Evolutionary conservation across 2,113 vertebrate genomes (phyloP).

Genomic region (Sclerurus mexicanus): DNA sequence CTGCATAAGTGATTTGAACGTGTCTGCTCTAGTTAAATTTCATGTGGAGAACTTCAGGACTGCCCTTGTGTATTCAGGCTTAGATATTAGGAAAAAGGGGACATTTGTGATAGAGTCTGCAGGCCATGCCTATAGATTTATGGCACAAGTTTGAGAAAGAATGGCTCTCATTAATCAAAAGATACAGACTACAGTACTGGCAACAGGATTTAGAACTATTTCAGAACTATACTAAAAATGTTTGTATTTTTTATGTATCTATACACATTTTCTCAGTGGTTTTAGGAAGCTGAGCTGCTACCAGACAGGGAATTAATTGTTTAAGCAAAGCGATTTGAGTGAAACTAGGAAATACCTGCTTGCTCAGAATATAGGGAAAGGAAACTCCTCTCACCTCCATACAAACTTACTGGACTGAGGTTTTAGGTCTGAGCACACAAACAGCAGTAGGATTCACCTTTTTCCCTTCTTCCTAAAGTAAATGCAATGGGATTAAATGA

Average conservation of each 20-base stretch:
- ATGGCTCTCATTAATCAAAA: not conserved
- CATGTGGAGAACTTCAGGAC: not conserved
- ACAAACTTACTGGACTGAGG: not conserved
- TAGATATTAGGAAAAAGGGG: not conserved
- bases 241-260: not conserved
- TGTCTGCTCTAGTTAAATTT: not conserved
- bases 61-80: accelerated
- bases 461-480: not conserved
- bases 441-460: not conserved
- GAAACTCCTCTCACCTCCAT: not conserved
- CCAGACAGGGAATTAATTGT: not conserved
- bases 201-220: not conserved
- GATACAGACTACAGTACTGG: not conserved
- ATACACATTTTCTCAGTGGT: not conserved
- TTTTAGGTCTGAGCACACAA: not conserved
- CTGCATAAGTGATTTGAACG: not conserved
- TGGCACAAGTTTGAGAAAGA: not conserved
- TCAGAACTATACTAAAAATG: not conserved
- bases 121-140: not conserved
- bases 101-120: not conserved
- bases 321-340: not conserved
- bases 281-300: not conserved
- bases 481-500: not conserved
- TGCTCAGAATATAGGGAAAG: not conserved
- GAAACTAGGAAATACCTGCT: not conserved